Conservation (phyloP, 2,888 invertebrate genomes). For the Synergus itoensis region DNA sequence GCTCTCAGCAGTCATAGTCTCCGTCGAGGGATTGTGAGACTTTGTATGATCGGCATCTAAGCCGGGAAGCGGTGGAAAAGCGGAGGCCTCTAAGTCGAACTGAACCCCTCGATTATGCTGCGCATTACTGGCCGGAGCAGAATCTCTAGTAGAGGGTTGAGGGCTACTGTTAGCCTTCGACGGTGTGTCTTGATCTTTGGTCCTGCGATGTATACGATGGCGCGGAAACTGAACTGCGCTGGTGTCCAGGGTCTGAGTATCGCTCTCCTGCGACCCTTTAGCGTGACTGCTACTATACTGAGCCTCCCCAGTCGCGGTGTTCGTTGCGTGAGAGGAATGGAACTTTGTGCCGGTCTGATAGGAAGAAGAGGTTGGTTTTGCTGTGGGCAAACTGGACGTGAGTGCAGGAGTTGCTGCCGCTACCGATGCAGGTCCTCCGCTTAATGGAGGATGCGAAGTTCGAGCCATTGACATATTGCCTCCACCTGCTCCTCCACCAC, state of each 20-base stretch:
- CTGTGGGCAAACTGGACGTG: constrained; percentile 70
- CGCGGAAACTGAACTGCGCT: constrained; percentile 71
- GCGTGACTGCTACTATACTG: constrained; percentile 63
- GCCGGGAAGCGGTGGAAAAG: constrained; percentile 90
- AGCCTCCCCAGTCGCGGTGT: constrained; percentile 58
- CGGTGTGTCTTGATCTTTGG: constrained; percentile 74
- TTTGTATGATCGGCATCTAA: constrained; percentile 76
- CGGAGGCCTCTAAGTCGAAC: constrained; percentile 89
- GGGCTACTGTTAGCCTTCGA: constrained; percentile 70
- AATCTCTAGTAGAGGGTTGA: constrained; percentile 72
- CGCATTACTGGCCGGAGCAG: constrained; percentile 63
- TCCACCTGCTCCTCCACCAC: constrained; percentile 50
- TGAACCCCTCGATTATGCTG: constrained; percentile 80
- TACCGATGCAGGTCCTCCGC: constrained; percentile 58
- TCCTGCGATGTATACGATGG: constrained; percentile 76
- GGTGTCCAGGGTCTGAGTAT: constrained; percentile 65
- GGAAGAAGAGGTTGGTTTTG: constrained; percentile 72
- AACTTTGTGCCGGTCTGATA: constrained; percentile 75
- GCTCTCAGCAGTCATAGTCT: constrained; percentile 65
- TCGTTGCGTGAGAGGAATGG: constrained; percentile 72
- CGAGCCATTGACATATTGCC: constrained; percentile 71
- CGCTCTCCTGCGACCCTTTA: constrained; percentile 65
- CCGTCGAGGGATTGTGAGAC: constrained; percentile 65
- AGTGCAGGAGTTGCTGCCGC: constrained; percentile 66
- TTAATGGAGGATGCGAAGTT: constrained; percentile 69